These are phyloP conservation scores for Corydoras maculifer DNA, from an alignment of 2,113 vertebrate genomes.

Conservation along the genomic window DNA sequence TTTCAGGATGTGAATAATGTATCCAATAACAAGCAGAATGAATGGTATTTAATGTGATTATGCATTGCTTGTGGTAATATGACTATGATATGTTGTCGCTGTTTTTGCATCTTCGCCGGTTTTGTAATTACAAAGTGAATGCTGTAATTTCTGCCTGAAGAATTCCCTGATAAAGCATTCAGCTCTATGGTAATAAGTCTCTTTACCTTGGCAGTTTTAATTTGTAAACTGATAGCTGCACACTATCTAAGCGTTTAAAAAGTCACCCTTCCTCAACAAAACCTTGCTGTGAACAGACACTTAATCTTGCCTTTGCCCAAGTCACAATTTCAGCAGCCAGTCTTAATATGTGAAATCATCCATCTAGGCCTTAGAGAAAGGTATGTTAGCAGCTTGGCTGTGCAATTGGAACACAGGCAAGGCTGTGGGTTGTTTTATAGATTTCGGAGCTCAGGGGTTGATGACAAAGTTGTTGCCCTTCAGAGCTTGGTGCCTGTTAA, in stretches of 20 bases:
- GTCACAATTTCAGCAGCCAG: slow-evolving; percentile 38
- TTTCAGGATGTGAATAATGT: too few relatives aligned
- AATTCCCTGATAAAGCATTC: slow-evolving; percentile 18
- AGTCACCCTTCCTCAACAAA: slow-evolving; percentile 16
- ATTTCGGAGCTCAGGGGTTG: slow-evolving; percentile 26
- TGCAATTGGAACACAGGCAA: neutral
- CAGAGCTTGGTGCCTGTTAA: slow-evolving; percentile 44
- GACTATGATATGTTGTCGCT: slow-evolving; percentile 4
- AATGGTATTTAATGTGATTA: too few relatives aligned
- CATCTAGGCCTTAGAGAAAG: slow-evolving; percentile 33
- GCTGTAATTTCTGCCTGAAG: slow-evolving; percentile 13
- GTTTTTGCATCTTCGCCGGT: neutral
- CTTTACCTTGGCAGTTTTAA: slow-evolving; percentile 22
- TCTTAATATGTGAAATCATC: slow-evolving; percentile 42
- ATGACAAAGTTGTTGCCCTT: slow-evolving; percentile 39
- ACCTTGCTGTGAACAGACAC: slow-evolving; percentile 24
- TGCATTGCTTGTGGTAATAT: too few relatives aligned
- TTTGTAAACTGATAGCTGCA: slow-evolving; percentile 24
- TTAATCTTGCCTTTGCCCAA: slow-evolving; percentile 27
- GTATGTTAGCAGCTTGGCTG: slow-evolving; percentile 16
- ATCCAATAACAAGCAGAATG: too few relatives aligned
- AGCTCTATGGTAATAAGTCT: slow-evolving; percentile 14
- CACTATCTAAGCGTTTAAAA: slow-evolving; percentile 19
- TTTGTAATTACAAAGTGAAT: slow-evolving; percentile 33
- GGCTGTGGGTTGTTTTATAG: slow-evolving; percentile 30